phyloP scores from a whole-genome alignment of 2,888 invertebrate genomes.

The Acrobasis repandana region DNA sequence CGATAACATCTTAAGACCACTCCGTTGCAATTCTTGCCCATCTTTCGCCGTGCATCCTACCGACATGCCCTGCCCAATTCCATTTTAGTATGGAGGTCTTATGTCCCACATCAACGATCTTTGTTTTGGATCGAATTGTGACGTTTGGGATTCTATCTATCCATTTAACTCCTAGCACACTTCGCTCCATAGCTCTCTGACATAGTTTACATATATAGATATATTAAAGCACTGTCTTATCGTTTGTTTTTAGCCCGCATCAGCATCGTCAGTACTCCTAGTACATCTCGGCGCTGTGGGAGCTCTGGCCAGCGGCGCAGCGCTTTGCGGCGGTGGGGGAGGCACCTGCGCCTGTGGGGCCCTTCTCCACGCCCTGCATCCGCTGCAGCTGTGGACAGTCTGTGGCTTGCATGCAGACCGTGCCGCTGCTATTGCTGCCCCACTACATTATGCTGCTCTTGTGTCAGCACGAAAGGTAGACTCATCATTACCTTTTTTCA shows the following conservation, averaged over 20 bases:
- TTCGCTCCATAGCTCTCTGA: too few species aligned
- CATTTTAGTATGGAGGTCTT: too few species aligned
- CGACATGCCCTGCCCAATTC: too few species aligned
- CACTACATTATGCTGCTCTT: slow-evolving; percentile 89
- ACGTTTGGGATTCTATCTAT: too few species aligned
- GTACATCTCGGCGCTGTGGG: slow-evolving; percentile 89
- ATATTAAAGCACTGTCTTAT: background rate
- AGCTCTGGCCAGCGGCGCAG: slow-evolving; percentile 86
- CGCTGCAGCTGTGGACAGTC: slow-evolving; percentile 90
- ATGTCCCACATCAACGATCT: too few species aligned
- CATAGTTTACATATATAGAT: too few species aligned
- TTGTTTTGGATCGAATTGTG: too few species aligned
- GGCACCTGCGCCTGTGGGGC: slow-evolving; percentile 87
- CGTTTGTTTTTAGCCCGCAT: slow-evolving; percentile 75
- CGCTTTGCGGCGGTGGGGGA: slow-evolving; percentile 85
- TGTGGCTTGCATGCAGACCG: slow-evolving; percentile 91
- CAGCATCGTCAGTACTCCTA: slow-evolving; percentile 88
- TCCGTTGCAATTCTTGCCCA: too few species aligned
- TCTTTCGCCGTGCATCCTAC: too few species aligned
- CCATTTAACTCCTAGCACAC: too few species aligned
- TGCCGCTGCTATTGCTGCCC: slow-evolving; percentile 91
- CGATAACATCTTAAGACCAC: too few species aligned
- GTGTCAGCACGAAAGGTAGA: slow-evolving; percentile 87
- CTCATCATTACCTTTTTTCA: background rate
- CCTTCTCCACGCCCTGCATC: slow-evolving; percentile 87